Base-by-base conservation (phyloP, 2,113 vertebrate genomes). In the Sinocyclocheilus grahami region DNA sequence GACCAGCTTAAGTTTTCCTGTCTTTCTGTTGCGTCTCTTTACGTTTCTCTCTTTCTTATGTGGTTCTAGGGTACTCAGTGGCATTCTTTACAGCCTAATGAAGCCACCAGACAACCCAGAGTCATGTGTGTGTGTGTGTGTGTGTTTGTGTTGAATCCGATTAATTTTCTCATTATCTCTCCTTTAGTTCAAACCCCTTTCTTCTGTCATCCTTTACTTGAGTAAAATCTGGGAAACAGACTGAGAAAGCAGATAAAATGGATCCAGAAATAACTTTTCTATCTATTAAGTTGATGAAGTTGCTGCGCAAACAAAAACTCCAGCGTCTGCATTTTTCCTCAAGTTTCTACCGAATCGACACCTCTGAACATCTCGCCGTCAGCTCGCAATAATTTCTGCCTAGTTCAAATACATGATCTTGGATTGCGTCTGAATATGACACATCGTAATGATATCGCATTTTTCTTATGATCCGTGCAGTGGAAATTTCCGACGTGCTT, bases 1-100 rank as follows among this genome's bases (percentile, higher is more conserved):
- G 91, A 92, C 72, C 92, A 82, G 92, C 91, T 94, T 92, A 90
- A 82, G 20, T 69, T 83, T 3, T 12, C 53, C 37, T 62, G 53
- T 78, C 46, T 46, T 72, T 24, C 80, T 33, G 81, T 2, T 78
- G 60, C 67, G n/a, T 83, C 75, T 51, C 71, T 88, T 87, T 77
- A 79, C 58, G 71, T 80, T 88, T 88, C 86, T 27, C 62, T 75
- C 9, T 72, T 75, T 58, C 55, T 65, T 55, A 14, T 18, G 18
- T 72, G 53, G 20, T 76, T 77, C 46, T 65, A 24, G 78, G 30
- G 24, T 51, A 30, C 87, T 67, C 83, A 16, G 69, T 77, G 83
- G 78, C 87, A 78, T 81, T 77, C 87, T 88, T 86, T 83, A 78
- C 62, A 88, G 79, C 84, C 62, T 85, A 88, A 85, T 85, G 83